Evolutionary conservation across 2,113 vertebrate genomes (phyloP).

Genomic region (Cyanocitta stelleri): DNA sequence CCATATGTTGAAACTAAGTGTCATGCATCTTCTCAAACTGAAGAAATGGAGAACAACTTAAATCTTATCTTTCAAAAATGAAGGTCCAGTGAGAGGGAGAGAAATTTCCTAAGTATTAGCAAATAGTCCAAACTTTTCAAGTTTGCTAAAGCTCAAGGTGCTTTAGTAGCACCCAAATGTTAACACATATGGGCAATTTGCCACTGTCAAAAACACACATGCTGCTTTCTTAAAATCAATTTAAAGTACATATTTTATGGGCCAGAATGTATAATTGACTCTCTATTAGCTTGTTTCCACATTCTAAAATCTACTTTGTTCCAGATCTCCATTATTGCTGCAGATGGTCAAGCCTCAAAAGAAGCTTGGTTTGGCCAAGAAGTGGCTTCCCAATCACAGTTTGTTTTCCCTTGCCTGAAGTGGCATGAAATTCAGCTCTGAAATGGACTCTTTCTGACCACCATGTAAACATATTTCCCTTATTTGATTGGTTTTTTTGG

Average conservation of each 20-base stretch:
- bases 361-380: neutral
- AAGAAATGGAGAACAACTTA: neutral
- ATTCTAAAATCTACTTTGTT: neutral
- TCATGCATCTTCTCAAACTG: neutral
- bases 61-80: neutral
- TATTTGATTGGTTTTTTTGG: neutral
- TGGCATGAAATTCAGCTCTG: neutral
- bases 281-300: neutral
- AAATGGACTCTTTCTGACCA: neutral
- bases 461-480: neutral
- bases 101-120: neutral
- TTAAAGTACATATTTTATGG: neutral
- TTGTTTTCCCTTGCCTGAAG: neutral
- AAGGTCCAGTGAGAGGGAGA: neutral
- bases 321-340: neutral
- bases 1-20: neutral
- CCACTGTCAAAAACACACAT: slow-evolving; percentile 8
- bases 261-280: neutral
- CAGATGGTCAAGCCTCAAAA: slow-evolving; percentile 1
- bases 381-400: neutral
- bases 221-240: neutral
- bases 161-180: neutral
- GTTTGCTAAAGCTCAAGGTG: neutral
- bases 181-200: slow-evolving; percentile 7
- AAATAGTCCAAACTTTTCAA: neutral